A percentile compares a stretch with the other conserved stretches of the same genome.
phyloP scores from a whole-genome alignment of 1,140 invertebrate genomes.

The Meloidogyne chitwoodi region DNA sequence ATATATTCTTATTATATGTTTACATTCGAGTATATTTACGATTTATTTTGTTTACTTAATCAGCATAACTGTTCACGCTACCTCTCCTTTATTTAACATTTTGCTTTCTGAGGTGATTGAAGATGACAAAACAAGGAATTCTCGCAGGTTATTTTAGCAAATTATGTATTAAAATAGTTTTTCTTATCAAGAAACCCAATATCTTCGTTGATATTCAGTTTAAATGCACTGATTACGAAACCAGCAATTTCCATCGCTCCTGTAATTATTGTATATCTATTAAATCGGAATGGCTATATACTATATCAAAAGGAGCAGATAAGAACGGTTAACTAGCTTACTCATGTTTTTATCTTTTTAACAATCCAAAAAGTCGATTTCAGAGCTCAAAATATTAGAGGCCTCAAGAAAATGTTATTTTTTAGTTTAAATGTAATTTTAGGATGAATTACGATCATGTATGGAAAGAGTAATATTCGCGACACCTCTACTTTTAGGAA shows the following conservation, averaged over 20 bases:
- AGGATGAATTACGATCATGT: conserved; percentile 23
- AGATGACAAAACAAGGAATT: conserved; percentile 46
- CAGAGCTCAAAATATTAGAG: too few species aligned
- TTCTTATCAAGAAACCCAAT: conserved; percentile 15
- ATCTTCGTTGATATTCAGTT: conserved; percentile 43
- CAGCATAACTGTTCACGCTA: conserved; percentile 51
- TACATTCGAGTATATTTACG: too few species aligned
- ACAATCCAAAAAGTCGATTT: not conserved
- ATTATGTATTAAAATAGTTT: not conserved
- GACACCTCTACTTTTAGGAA: conserved; percentile 26
- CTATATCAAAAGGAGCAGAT: conserved; percentile 28
- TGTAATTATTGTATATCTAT: conserved; percentile 43
- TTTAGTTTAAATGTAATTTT: not conserved
- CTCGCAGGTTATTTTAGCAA: conserved; percentile 23
- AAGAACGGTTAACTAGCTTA: not conserved
- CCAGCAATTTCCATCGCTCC: conserved; percentile 47
- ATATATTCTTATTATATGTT: too few species aligned
- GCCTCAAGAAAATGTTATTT: not conserved
- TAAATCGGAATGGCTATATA: conserved; percentile 29
- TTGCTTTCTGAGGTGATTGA: conserved; percentile 58
- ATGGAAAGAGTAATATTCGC: conserved; percentile 32
- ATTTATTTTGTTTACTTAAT: not conserved
- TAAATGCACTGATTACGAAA: conserved; percentile 46
- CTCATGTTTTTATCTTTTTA: not conserved
- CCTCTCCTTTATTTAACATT: conserved; percentile 55